A percentile compares a stretch with the other conserved stretches of the same genome.
phyloP scores from a whole-genome alignment of 2,797 vertebrate species.

The Mormyrops attenuatus region DNA sequence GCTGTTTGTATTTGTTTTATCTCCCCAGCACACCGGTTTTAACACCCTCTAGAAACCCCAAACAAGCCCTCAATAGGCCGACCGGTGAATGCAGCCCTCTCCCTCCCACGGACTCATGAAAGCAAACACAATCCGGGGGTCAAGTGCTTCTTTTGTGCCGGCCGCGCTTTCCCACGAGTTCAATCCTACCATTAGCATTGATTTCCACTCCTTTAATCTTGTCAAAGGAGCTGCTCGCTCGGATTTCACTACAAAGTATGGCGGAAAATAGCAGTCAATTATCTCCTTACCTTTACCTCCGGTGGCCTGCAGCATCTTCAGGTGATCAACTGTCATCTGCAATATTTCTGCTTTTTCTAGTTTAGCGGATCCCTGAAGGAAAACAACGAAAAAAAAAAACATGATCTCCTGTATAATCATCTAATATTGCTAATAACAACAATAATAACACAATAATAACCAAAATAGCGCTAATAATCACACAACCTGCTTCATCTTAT shows the following conservation, averaged over 20 bases:
- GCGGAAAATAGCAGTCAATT: constrained; percentile 16
- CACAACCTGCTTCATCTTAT: neutral
- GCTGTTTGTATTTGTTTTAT: constrained; percentile 27
- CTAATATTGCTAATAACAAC: neutral
- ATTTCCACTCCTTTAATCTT: constrained; percentile 75
- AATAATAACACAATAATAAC: neutral
- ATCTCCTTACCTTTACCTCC: constrained; percentile 81
- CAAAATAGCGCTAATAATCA: neutral
- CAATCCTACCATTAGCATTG: constrained; percentile 80
- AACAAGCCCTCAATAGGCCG: constrained; percentile 72
- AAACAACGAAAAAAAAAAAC: constrained; percentile 15
- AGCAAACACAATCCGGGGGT: constrained; percentile 87
- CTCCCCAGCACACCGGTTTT: constrained; percentile 54
- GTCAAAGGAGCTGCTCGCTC: constrained; percentile 57
- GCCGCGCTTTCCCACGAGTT: constrained; percentile 84
- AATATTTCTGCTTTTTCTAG: constrained; percentile 95
- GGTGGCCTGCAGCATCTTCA: constrained; percentile 89
- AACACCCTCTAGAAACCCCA: constrained; percentile 70
- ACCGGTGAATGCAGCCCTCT: constrained; percentile 68
- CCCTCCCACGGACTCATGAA: constrained; percentile 81
- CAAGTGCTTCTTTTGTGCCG: constrained; percentile 85
- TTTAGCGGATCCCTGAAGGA: constrained; percentile 84
- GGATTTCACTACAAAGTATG: constrained; percentile 42
- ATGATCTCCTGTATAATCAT: neutral
- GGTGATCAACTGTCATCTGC: constrained; percentile 95